phyloP scores from a whole-genome alignment of 2,888 invertebrate genomes.

The Perizoma affinitatum region DNA sequence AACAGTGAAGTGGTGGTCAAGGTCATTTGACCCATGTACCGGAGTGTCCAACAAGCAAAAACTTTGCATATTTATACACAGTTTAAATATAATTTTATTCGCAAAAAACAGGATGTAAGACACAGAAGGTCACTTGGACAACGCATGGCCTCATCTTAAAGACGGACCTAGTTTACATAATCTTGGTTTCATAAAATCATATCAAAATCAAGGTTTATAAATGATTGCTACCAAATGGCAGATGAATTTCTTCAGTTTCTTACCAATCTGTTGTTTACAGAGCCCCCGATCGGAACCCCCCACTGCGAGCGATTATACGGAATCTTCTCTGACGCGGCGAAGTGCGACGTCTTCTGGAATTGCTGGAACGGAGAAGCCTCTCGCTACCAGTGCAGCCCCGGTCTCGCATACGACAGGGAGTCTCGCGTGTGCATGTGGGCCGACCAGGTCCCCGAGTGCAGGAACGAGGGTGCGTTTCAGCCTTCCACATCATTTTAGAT shows the following conservation, averaged over 20 bases:
- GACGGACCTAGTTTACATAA: constrained; percentile 6
- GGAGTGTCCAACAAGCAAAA: constrained; percentile 32
- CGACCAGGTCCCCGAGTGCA: constrained; percentile 96
- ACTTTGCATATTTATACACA: constrained; percentile 54
- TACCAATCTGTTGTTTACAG: constrained; percentile 67
- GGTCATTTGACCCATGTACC: constrained; percentile 38
- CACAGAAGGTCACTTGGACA: constrained; percentile 59
- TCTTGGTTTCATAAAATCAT: not conserved
- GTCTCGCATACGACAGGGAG: constrained; percentile 96
- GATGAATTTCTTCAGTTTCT: not conserved
- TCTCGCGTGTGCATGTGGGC: constrained; percentile 98
- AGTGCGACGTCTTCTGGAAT: constrained; percentile 98
- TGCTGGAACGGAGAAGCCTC: constrained; percentile 98
- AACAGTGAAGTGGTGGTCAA: constrained; percentile 59
- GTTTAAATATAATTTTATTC: constrained; percentile 54
- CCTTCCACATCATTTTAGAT: not conserved
- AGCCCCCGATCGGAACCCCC: constrained; percentile 92
- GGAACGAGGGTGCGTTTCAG: constrained; percentile 88
- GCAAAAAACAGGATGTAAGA: constrained; percentile 66
- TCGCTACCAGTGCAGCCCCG: constrained; percentile 97
- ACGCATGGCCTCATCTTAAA: constrained; percentile 30
- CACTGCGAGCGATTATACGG: constrained; percentile 95
- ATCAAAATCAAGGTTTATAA: not conserved
- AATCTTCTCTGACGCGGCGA: constrained; percentile 94
- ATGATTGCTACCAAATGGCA: too few relatives aligned